Percentiles rank a stretch among this genome's conserved stretches.
Conservation (phyloP, 1,140 invertebrate species). For the Whitmania pigra region DNA sequence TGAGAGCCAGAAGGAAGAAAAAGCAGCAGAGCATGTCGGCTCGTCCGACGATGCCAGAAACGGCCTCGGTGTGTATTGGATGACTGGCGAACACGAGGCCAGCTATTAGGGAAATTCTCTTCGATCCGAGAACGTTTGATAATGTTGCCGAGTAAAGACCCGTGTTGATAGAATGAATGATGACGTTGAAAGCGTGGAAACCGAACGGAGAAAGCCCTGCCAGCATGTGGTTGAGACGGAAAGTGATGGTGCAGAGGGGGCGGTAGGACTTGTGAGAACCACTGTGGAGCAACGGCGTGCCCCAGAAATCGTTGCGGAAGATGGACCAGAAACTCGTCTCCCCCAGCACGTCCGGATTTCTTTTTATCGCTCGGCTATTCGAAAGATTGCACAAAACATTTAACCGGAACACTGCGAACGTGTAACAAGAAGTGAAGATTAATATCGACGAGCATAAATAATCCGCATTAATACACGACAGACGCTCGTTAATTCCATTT, state of each 20-base stretch:
- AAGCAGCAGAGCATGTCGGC: conserved; percentile 70
- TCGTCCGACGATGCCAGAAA: conserved; percentile 55
- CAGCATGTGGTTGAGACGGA: conserved; percentile 62
- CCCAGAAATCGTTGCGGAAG: conserved; percentile 94
- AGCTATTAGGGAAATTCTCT: conserved; percentile 49
- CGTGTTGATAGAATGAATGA: conserved; percentile 41
- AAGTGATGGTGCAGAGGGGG: conserved; percentile 80
- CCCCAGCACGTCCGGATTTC: conserved; percentile 79
- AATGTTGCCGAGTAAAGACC: conserved; percentile 36
- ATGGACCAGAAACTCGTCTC: conserved; percentile 78
- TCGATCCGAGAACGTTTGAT: conserved; percentile 27
- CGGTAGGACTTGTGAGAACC: conserved; percentile 82
- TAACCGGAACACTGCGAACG: neutral
- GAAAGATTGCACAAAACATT: neutral
- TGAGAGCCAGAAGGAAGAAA: conserved; percentile 59
- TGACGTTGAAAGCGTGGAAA: conserved; percentile 45
- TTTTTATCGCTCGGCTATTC: conserved; percentile 62
- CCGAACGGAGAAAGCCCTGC: conserved; percentile 42
- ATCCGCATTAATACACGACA: conserved; percentile 2
- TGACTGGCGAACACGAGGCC: conserved; percentile 45
- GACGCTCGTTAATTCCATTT: too few relatives aligned
- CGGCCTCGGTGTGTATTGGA: conserved; percentile 59
- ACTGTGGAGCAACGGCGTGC: conserved; percentile 89
- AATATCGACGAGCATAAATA: conserved; percentile 14
- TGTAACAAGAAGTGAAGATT: neutral